These are phyloP conservation scores for Xerus inauris DNA, from an alignment of 2,113 vertebrate species.

Conservation along the genomic window DNA sequence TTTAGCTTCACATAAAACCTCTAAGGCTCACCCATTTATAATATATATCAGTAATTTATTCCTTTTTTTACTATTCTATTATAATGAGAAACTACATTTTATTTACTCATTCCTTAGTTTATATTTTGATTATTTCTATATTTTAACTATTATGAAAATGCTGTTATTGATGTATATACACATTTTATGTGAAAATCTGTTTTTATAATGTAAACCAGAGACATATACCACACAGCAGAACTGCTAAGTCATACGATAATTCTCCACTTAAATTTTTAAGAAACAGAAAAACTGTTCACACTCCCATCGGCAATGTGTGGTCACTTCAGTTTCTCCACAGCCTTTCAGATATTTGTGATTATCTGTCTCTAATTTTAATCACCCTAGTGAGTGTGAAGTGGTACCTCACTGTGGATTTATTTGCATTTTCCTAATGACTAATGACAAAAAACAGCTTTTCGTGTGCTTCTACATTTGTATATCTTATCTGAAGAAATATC, in stretches of 20 bases:
- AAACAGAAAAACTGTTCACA: neutral
- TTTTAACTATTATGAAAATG: neutral
- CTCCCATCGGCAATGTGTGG: neutral
- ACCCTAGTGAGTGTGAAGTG: neutral
- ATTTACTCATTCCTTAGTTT: neutral
- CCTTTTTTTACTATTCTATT: neutral
- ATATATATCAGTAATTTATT: neutral
- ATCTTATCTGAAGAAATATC: neutral
- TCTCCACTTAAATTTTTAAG: conserved; percentile 13
- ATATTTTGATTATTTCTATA: neutral
- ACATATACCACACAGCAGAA: neutral
- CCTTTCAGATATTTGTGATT: conserved; percentile 11
- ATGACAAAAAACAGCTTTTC: neutral
- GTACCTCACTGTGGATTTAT: neutral
- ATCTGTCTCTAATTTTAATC: conserved; percentile 18
- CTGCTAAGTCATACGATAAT: neutral
- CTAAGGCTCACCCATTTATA: neutral
- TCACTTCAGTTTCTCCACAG: neutral
- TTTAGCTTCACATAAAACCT: neutral
- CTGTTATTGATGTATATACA: neutral
- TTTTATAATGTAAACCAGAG: neutral
- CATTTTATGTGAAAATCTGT: neutral
- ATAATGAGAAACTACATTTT: neutral
- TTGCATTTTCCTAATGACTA: conserved; percentile 4
- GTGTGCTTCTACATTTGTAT: neutral